Percentiles rank a stretch among this genome's conserved stretches.
Evolutionary conservation across 2,888 invertebrate species (phyloP).

Genomic region (Cheilosia vernalis): DNA sequence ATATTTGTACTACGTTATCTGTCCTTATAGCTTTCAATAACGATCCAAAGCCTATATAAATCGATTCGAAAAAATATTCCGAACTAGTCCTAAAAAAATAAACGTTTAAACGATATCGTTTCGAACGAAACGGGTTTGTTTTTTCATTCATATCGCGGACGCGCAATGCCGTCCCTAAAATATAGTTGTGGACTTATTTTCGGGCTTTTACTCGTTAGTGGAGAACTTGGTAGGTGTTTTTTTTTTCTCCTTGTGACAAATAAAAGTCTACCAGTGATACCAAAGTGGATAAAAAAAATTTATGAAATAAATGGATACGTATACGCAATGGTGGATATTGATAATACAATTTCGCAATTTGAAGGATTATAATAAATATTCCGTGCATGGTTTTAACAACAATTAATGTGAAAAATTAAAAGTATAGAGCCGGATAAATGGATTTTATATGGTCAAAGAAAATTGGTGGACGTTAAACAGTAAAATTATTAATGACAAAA

Average conservation of each 20-base stretch:
- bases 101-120: constrained; percentile 49
- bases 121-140: constrained; percentile 7
- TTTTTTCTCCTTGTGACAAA: background rate
- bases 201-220: constrained; percentile 78
- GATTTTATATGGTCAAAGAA: too few relatives aligned
- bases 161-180: constrained; percentile 78
- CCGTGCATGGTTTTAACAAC: background rate
- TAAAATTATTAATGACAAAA: too few relatives aligned
- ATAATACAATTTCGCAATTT: background rate
- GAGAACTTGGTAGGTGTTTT: constrained; percentile 79
- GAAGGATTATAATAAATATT: background rate
- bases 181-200: constrained; percentile 77
- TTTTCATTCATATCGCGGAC: constrained; percentile 66
- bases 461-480: too few relatives aligned
- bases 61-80: constrained; percentile 32
- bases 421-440: too few relatives aligned
- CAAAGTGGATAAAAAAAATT: constrained; percentile 19
- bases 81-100: constrained; percentile 56
- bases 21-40: constrained; percentile 34
- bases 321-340: constrained; percentile 22
- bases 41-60: constrained; percentile 66
- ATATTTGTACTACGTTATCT: constrained; percentile 25
- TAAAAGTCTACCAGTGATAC: background rate
- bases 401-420: too few relatives aligned
- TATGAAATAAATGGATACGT: constrained; percentile 22